A percentile compares a stretch with the other conserved stretches of the same genome.
Conservation (phyloP, 1,140 invertebrate genomes). For the Hyposmocoma kahamanoa region DNA sequence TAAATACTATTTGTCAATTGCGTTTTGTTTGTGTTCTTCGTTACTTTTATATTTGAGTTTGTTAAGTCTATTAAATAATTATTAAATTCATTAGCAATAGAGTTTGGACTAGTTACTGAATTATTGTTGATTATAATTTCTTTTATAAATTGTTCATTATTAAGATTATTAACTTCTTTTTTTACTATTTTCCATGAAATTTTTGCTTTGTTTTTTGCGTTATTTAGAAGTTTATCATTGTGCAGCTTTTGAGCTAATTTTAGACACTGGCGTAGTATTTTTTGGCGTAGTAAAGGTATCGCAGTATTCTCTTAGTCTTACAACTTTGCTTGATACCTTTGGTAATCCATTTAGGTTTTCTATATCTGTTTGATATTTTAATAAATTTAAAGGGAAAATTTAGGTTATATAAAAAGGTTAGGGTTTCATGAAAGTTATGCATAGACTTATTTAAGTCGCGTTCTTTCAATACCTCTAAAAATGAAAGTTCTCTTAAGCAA, state of each 20-base stretch:
- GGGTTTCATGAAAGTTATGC: background rate
- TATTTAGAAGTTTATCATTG: background rate
- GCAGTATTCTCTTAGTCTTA: conserved; percentile 1
- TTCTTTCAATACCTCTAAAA: background rate
- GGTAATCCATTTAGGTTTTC: conserved; percentile 2
- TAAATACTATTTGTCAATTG: background rate
- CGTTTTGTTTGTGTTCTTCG: background rate
- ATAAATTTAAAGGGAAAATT: background rate
- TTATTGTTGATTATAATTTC: background rate
- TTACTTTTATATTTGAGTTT: background rate
- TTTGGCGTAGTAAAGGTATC: background rate
- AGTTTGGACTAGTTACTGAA: background rate
- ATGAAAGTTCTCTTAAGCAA: background rate
- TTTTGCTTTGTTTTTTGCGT: conserved; percentile 2
- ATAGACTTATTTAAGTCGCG: background rate
- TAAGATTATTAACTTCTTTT: background rate
- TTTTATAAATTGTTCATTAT: background rate
- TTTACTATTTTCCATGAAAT: conserved; percentile 1
- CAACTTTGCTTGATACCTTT: conserved; percentile 1
- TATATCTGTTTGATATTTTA: background rate
- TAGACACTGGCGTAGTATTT: background rate
- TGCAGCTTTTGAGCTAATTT: background rate
- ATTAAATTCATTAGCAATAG: background rate
- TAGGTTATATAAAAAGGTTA: background rate
- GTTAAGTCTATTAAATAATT: background rate